phyloP scores from a whole-genome alignment of 2,113 vertebrate species.

The Neogobius melanostomus region DNA sequence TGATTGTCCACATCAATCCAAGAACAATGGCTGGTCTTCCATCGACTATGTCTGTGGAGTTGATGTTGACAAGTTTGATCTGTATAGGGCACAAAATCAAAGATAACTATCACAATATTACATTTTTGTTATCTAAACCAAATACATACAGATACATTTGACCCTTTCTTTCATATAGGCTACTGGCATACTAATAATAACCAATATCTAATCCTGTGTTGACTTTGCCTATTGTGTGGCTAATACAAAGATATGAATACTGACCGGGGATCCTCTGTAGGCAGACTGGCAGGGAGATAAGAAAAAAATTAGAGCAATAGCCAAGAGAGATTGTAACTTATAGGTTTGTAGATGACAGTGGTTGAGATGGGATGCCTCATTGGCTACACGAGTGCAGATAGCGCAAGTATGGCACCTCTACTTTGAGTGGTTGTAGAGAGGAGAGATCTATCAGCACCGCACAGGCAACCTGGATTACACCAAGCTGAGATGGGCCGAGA shows the following conservation, averaged over 20 bases:
- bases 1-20: conserved; percentile 96
- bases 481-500: conserved; percentile 44
- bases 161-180: neutral
- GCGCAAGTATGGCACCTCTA: conserved; percentile 28
- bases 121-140: conserved; percentile 21
- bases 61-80: conserved; percentile 99
- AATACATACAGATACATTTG: conserved; percentile 13
- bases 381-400: conserved; percentile 52
- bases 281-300: conserved; percentile 79
- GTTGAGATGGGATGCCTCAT: conserved; percentile 50
- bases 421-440: conserved; percentile 50
- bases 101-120: conserved; percentile 12
- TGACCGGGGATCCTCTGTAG: conserved; percentile 98
- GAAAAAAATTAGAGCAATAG: conserved; percentile 17
- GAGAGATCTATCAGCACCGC: conserved; percentile 54
- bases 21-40: conserved; percentile 94
- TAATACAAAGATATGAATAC: conserved; percentile 69
- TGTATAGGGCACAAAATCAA: conserved; percentile 67
- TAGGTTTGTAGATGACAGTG: conserved; percentile 36
- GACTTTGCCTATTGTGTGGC: conserved; percentile 18
- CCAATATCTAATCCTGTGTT: conserved; percentile 16
- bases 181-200: conserved; percentile 21
- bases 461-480: conserved; percentile 65
- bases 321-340: conserved; percentile 32
- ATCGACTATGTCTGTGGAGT: conserved; percentile 95